phyloP scores from a whole-genome alignment of 2,797 vertebrate genomes.

The Hirundo rustica region DNA sequence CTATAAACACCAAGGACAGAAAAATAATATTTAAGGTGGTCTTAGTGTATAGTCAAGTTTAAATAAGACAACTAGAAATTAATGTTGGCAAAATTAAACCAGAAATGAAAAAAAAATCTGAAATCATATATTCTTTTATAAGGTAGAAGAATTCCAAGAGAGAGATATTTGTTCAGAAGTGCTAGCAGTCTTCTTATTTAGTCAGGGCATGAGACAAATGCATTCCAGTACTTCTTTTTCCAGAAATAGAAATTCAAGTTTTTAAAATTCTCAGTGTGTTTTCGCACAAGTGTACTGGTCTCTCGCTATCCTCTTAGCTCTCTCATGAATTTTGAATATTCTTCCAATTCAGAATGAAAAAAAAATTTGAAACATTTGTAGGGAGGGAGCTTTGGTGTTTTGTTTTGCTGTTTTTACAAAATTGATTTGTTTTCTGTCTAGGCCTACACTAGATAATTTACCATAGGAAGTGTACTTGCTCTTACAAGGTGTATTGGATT shows the following conservation, averaged over 20 bases:
- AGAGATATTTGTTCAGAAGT: neutral
- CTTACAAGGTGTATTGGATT: neutral
- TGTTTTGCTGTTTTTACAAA: neutral
- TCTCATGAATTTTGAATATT: neutral
- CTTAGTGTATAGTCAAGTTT: neutral
- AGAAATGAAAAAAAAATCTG: neutral
- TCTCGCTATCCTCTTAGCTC: neutral
- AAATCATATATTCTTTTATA: neutral
- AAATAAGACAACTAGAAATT: neutral
- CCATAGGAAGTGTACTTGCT: neutral
- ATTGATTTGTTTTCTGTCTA: neutral
- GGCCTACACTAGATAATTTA: neutral
- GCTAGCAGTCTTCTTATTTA: neutral
- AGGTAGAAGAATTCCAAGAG: neutral
- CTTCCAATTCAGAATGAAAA: neutral
- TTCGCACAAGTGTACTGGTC: neutral
- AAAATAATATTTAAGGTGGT: constrained; percentile 37
- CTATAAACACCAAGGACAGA: constrained; percentile 16
- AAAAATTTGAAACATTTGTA: neutral
- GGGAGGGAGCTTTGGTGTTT: neutral
- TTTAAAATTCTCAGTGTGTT: neutral
- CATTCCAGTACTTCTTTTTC: neutral
- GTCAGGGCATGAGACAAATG: neutral
- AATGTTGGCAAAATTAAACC: neutral
- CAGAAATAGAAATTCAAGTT: neutral